Base-by-base conservation (phyloP, 2,113 vertebrate genomes). In the Archilochus colubris region DNA sequence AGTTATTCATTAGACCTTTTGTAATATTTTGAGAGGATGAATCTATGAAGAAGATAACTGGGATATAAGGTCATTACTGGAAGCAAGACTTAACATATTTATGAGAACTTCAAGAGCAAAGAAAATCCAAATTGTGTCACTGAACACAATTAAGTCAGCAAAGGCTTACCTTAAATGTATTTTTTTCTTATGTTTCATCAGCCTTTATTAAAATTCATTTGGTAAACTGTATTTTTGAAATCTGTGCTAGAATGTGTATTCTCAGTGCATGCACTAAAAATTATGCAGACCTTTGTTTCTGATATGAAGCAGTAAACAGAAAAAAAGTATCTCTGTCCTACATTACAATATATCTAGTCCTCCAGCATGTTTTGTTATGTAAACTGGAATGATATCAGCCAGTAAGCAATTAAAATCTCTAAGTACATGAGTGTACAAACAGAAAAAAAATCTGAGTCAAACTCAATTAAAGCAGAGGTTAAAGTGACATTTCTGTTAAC, bases 331-430 rank as follows among this genome's bases (percentile, higher is more conserved):
- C 8, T 64, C 46, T 89, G 13, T 67, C 44, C 76, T 88, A 30
- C 48, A 63, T 69, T 36, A 40, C 30, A 46, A 66, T 93, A 33
- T 77, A 62, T 69, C 14, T 66, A 63, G 43, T 81, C 43, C 18
- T 86, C n/a, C 68, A 58, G 44, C 22, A 57, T 24, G 9, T 24
- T 83, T 78, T 78, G 86, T 82, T 58, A 28, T 81, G 50, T 68
- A 84, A 86, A 88, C 30, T 72, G 50, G 40, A 83, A 83, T 48
- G 78, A 31, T 77, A 63, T 86, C 61, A 91, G 63, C 31, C 30
- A 92, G 14, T 38, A 14, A 67, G n/a, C 20, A 92, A 77, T 90
- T 93, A 81, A 90, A 88, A 86, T 48, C 44, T 86, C 73, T 23
- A 55, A 86, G 50, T 86, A 75, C 6, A 38, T 40, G 16, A 70